Conservation (phyloP, 2,797 vertebrate genomes). For the Xenentodon cancila region DNA sequence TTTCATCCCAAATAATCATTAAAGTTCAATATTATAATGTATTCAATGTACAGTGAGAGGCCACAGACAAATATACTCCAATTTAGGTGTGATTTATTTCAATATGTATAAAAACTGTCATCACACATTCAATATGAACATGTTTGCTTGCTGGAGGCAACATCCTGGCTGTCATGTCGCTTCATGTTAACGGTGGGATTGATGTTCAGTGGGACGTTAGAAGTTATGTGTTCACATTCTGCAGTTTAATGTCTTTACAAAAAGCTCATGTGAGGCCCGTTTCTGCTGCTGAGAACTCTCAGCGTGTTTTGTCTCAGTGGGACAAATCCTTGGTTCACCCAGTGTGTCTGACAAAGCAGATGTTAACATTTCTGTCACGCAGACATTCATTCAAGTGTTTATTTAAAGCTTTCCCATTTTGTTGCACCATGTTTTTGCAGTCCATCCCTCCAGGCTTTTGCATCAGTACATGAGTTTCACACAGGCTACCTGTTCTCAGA, state of each 20-base stretch:
- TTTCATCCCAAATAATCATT: no score
- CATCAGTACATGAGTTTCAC: conserved; percentile 26
- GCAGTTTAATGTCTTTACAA: conserved; percentile 44
- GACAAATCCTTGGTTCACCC: conserved; percentile 67
- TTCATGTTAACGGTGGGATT: conserved; percentile 48
- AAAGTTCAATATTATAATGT: neutral
- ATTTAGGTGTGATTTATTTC: no score
- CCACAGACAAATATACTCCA: neutral
- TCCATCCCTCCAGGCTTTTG: conserved; percentile 32
- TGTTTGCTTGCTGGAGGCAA: conserved; percentile 38
- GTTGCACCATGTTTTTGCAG: conserved; percentile 40
- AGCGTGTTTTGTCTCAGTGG: conserved; percentile 54
- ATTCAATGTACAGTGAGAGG: neutral
- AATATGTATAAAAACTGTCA: conserved; percentile 11
- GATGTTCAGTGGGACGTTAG: conserved; percentile 29
- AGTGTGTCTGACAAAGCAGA: conserved; percentile 62
- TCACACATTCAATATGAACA: conserved; percentile 29
- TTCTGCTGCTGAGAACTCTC: conserved; percentile 54
- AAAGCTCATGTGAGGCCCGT: conserved; percentile 33
- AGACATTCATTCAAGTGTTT: conserved; percentile 61
- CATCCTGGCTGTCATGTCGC: conserved; percentile 53
- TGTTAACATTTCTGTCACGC: conserved; percentile 63
- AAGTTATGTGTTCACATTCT: conserved; percentile 31
- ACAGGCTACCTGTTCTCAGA: conserved; percentile 16
- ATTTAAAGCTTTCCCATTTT: conserved; percentile 51